phyloP scores from a whole-genome alignment of 2,797 vertebrate genomes.

The Epinephelus coioides region DNA sequence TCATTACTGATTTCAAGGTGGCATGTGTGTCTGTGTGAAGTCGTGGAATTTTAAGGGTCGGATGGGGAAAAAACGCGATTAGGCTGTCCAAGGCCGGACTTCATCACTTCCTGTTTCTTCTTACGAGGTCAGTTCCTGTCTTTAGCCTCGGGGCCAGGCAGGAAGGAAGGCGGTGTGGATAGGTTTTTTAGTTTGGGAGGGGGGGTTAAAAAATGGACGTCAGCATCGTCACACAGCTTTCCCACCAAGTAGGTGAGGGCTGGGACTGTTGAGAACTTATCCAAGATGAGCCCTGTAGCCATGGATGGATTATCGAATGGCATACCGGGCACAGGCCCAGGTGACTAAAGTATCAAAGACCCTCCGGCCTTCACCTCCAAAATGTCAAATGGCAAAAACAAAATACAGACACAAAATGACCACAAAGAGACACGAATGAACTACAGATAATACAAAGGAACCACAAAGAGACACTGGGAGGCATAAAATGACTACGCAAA shows the following conservation, averaged over 20 bases:
- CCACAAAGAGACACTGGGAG: too few relatives aligned
- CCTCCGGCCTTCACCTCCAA: too few relatives aligned
- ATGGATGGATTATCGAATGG: too few relatives aligned
- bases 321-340: too few relatives aligned
- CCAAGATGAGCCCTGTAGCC: not conserved
- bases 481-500: too few relatives aligned
- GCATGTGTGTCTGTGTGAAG: not conserved
- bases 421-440: too few relatives aligned
- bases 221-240: slow-evolving; percentile 20
- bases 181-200: slow-evolving; percentile 6
- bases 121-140: slow-evolving; percentile 87
- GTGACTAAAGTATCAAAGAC: too few relatives aligned
- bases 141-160: slow-evolving; percentile 70
- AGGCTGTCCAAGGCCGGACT: slow-evolving; percentile 70
- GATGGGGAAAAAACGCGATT: slow-evolving; percentile 60
- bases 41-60: slow-evolving; percentile 41
- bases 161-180: slow-evolving; percentile 82
- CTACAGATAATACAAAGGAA: too few relatives aligned
- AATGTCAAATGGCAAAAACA: too few relatives aligned
- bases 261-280: slow-evolving; percentile 10
- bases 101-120: slow-evolving; percentile 88
- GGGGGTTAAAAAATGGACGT: slow-evolving; percentile 37
- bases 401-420: too few relatives aligned
- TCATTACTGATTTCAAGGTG: not conserved
- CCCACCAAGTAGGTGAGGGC: slow-evolving; percentile 18